phyloP scores from a whole-genome alignment of 1,140 invertebrate species.

The Aleiodes sp. region DNA sequence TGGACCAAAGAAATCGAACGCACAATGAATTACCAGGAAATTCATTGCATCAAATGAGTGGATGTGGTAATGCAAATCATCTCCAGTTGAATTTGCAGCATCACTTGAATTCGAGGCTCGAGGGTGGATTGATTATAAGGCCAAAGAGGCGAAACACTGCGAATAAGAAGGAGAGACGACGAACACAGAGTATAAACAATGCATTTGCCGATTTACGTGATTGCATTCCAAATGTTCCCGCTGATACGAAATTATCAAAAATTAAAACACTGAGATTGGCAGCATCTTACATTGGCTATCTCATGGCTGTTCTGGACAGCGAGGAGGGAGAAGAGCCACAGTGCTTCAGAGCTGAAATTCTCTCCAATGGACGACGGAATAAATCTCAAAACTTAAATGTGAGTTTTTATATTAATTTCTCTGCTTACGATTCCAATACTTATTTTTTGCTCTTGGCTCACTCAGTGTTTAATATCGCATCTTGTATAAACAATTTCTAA shows the following conservation, averaged over 20 bases:
- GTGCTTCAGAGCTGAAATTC: slow-evolving; percentile 78
- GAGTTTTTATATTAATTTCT: slow-evolving; percentile 13
- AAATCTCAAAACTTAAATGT: slow-evolving; percentile 54
- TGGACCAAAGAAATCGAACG: slow-evolving; percentile 31
- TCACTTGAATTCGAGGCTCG: slow-evolving; percentile 32
- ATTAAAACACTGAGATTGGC: slow-evolving; percentile 92
- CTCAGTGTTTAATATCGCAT: no score
- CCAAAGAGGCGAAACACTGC: slow-evolving; percentile 80
- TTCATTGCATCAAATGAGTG: neutral
- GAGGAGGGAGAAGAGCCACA: slow-evolving; percentile 76
- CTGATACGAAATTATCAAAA: slow-evolving; percentile 94
- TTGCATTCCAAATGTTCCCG: slow-evolving; percentile 95
- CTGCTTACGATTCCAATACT: no score
- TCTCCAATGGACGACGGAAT: slow-evolving; percentile 63
- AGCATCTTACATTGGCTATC: slow-evolving; percentile 90
- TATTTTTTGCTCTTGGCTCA: no score
- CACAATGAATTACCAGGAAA: slow-evolving; percentile 30
- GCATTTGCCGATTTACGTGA: slow-evolving; percentile 92
- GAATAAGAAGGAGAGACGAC: slow-evolving; percentile 92
- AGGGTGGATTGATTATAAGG: slow-evolving; percentile 39
- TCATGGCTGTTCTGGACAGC: slow-evolving; percentile 82
- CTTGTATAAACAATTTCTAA: no score
- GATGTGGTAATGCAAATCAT: neutral
- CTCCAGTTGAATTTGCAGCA: slow-evolving; percentile 34
- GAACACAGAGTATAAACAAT: slow-evolving; percentile 94